A percentile compares a stretch with the other conserved stretches of the same genome.
Conservation (phyloP, 2,797 vertebrate genomes). For the Podarcis lilfordi region DNA sequence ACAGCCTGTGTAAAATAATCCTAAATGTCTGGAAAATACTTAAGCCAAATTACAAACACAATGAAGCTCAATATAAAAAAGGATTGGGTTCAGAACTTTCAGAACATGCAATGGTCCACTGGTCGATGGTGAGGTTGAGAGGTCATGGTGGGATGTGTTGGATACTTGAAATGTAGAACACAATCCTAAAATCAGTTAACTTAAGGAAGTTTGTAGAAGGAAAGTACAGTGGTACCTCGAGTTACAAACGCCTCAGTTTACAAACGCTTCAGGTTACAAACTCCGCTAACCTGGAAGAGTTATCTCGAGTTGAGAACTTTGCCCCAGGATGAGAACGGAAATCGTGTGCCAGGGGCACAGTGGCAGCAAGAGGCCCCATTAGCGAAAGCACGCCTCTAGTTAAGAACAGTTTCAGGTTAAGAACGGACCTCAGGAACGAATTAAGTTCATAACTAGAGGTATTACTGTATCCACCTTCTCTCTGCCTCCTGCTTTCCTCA, state of each 20-base stretch:
- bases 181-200: background rate
- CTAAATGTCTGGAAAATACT: background rate
- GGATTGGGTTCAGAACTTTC: constrained; percentile 6
- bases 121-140: background rate
- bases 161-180: background rate
- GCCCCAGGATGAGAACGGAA: too few relatives aligned
- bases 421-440: too few relatives aligned
- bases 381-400: too few relatives aligned
- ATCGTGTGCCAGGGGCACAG: fast-evolving
- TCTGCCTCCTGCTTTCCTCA: background rate
- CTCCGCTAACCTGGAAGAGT: too few relatives aligned
- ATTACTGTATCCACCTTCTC: background rate
- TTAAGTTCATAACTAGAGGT: too few relatives aligned
- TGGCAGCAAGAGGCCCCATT: too few relatives aligned
- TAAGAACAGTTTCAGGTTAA: too few relatives aligned
- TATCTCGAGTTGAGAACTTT: too few relatives aligned
- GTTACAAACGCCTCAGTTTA: too few relatives aligned
- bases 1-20: background rate
- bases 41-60: constrained; percentile 25
- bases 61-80: background rate
- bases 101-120: background rate
- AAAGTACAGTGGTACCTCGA: background rate
- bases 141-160: background rate
- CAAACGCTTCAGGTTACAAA: too few relatives aligned
- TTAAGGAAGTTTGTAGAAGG: background rate